A percentile compares a stretch with the other conserved stretches of the same genome.
These are phyloP conservation scores for Hestina assimilis DNA, from an alignment of 1,140 invertebrate species.

Conservation along the genomic window DNA sequence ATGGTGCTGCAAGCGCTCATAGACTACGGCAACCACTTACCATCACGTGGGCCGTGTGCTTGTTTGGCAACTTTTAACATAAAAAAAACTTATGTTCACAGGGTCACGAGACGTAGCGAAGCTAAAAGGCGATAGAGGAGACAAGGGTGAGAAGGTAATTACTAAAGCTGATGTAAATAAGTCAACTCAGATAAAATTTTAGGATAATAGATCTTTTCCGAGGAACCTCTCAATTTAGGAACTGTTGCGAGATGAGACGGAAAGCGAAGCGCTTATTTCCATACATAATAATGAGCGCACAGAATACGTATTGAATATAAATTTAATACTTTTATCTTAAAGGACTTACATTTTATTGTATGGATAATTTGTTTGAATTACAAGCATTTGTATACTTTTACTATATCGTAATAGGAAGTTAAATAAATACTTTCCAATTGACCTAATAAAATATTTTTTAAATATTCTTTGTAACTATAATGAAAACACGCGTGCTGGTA, in stretches of 20 bases:
- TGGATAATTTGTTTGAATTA: neutral
- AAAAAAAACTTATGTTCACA: slow-evolving; percentile 51
- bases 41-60: no score
- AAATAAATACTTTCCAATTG: no score
- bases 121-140: slow-evolving; percentile 56
- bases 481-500: no score
- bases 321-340: neutral
- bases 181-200: neutral
- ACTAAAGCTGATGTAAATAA: slow-evolving; percentile 27
- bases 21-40: no score
- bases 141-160: slow-evolving; percentile 70
- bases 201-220: slow-evolving; percentile 16
- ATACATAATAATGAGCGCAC: slow-evolving; percentile 26
- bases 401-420: no score
- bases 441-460: no score
- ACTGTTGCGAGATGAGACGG: slow-evolving; percentile 20
- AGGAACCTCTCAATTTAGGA: slow-evolving; percentile 19
- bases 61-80: no score
- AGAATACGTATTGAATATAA: slow-evolving; percentile 3
- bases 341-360: neutral
- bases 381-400: no score
- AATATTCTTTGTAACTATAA: no score
- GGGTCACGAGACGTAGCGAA: slow-evolving; percentile 44
- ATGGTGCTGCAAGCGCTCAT: no score
- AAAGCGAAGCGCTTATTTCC: slow-evolving; percentile 24